Base-by-base conservation (phyloP, 2,113 vertebrate species). In the Salminus brasiliensis region DNA sequence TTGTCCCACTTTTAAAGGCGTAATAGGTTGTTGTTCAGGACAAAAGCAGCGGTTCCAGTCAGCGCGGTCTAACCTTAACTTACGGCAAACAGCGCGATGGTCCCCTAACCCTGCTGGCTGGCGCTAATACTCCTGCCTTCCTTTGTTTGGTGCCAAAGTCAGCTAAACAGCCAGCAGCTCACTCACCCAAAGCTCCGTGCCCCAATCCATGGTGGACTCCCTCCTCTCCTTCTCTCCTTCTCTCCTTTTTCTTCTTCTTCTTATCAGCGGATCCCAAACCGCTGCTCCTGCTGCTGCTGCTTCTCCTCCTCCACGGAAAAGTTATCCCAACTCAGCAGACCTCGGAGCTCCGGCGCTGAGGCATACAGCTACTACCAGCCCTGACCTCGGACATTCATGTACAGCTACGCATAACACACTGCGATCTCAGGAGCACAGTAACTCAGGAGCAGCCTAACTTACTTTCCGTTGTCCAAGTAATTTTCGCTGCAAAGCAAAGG, bases 111-210 rank as follows among this genome's bases (percentile, higher is more conserved):
- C n/a, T n/a, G n/a, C n/a, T n/a, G n/a, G n/a, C n/a, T n/a, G n/a
- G n/a, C n/a, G 25, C 9, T 1, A 10, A 25, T 55, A 7, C n/a
- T 25, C n/a, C 13, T 23, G 23, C 11, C 11, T 8, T n/a, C 9
- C 11, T 2, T 49, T 21, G 0, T 49, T 18, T 55, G 9, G 9
- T 25, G n/a, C 5, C 8, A 11, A 12, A 15, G 1, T 30, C 29
- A 52, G 16, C 9, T 32, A 10, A 34, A 72, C 29, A n/a, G 5
- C 59, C 55, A 21, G 53, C 8, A 30, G 70, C n/a, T n/a, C n/a
- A 92, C 93, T 94, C 88, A 94, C 93, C 93, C 93, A 94, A 32
- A 94, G 92, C 72, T 94, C 93, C 3, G 93, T 92, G 72, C 93
- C 93, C 93, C 93, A 94, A 86, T 94, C 93, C 93, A 94, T 94